Percentiles rank a stretch among this genome's conserved stretches.
These are phyloP conservation scores for Carpatolechia fugitivella DNA, from an alignment of 2,888 invertebrate species.

Conservation along the genomic window DNA sequence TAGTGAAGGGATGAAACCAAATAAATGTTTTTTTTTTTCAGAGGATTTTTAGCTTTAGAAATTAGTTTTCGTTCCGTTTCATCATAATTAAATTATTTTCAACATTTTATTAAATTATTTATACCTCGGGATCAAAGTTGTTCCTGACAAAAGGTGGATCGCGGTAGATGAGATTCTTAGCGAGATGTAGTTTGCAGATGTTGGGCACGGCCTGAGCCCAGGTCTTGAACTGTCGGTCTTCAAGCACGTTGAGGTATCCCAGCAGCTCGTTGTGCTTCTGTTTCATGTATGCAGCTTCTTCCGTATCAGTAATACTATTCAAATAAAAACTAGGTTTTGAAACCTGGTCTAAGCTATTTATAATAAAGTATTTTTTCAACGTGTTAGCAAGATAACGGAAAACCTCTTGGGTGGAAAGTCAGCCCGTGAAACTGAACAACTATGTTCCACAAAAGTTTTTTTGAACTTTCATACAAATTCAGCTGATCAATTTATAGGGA, in stretches of 20 bases:
- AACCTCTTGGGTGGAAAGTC: too few relatives aligned
- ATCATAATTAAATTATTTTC: too few relatives aligned
- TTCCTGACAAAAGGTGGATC: constrained; percentile 77
- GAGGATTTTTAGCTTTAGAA: too few relatives aligned
- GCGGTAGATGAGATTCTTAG: constrained; percentile 80
- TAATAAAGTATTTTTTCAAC: neutral
- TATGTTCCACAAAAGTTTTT: too few relatives aligned
- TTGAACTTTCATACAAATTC: too few relatives aligned
- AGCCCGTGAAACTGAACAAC: too few relatives aligned
- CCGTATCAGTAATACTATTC: constrained; percentile 77
- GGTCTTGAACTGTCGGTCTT: constrained; percentile 80
- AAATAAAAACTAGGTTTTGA: neutral
- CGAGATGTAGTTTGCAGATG: constrained; percentile 81
- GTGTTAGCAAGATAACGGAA: too few relatives aligned
- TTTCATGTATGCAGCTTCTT: constrained; percentile 74
- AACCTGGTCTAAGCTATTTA: neutral
- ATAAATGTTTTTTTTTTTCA: too few relatives aligned
- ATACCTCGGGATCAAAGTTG: constrained; percentile 84
- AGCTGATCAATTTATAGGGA: too few relatives aligned
- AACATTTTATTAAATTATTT: too few relatives aligned
- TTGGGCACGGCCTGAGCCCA: constrained; percentile 85
- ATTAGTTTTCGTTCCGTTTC: too few relatives aligned
- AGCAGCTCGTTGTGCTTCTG: constrained; percentile 84
- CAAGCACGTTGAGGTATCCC: constrained; percentile 80
- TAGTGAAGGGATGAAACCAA: too few relatives aligned